These are phyloP conservation scores for Salvelinus fontinalis DNA, from an alignment of 2,113 vertebrate species.

Conservation along the genomic window DNA sequence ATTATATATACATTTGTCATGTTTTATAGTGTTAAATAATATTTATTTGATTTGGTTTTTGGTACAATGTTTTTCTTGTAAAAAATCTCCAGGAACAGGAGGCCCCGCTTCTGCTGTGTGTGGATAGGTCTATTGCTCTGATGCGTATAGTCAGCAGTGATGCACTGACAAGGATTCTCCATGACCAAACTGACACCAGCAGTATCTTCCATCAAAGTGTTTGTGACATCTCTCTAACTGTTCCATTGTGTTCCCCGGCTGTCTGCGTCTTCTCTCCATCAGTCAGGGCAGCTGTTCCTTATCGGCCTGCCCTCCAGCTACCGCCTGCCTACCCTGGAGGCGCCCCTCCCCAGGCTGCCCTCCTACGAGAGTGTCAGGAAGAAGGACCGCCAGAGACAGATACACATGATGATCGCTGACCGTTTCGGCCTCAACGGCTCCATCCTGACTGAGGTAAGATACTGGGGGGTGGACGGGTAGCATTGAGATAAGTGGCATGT, in stretches of 20 bases:
- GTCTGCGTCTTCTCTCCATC: conserved; percentile 12
- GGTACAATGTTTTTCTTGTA: too few species aligned
- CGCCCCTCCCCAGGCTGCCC: conserved; percentile 70
- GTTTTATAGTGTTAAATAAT: too few species aligned
- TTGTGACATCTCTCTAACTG: conserved; percentile 15
- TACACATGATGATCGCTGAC: conserved; percentile 81
- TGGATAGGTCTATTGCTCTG: too few species aligned
- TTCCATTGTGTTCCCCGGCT: conserved; percentile 25
- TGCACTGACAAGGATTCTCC: background rate
- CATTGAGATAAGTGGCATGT: too few species aligned
- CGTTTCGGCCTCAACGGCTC: conserved; percentile 79
- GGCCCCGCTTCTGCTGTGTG: too few species aligned
- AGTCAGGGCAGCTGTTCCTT: conserved; percentile 76
- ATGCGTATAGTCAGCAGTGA: background rate
- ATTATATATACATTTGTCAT: too few species aligned
- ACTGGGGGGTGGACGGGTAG: conserved; percentile 7
- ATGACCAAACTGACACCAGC: background rate
- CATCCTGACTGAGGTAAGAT: conserved; percentile 72
- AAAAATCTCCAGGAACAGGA: too few species aligned
- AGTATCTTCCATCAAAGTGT: conserved; percentile 10
- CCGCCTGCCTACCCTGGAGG: conserved; percentile 67
- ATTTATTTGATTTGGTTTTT: too few species aligned
- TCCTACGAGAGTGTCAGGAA: conserved; percentile 81
- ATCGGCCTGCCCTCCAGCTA: conserved; percentile 76
- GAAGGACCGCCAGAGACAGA: conserved; percentile 82